phyloP scores from a whole-genome alignment of 2,888 invertebrate genomes.

The Cheilosia vulpina region DNA sequence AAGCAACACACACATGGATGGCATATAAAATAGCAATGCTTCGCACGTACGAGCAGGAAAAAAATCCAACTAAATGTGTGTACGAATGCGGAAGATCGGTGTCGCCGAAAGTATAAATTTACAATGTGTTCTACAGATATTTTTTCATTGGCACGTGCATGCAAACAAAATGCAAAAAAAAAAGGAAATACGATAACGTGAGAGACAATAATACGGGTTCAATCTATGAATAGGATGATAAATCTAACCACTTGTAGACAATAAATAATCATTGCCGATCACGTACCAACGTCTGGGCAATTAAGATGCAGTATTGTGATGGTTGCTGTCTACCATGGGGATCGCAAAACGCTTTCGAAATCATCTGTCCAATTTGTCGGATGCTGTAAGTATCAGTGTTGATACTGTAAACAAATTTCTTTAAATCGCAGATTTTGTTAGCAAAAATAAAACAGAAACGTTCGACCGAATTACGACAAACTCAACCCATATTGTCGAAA shows the following conservation, averaged over 20 bases:
- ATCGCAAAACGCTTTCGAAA: no score
- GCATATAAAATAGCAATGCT: conserved; percentile 51
- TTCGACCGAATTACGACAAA: no score
- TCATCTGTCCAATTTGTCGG: no score
- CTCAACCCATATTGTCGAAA: no score
- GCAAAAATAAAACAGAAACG: no score
- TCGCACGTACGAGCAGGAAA: conserved; percentile 48
- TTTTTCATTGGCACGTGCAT: conserved; percentile 65
- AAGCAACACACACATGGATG: conserved; percentile 4
- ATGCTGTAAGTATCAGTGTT: no score
- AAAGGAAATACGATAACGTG: background rate
- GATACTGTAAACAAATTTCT: no score
- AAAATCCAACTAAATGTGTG: conserved; percentile 22
- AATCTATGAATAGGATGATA: conserved; percentile 1
- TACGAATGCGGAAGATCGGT: conserved; percentile 67
- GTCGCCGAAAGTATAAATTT: conserved; percentile 46
- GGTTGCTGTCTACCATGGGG: background rate
- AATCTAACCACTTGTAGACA: background rate
- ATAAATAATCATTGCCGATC: background rate
- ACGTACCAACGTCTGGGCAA: background rate
- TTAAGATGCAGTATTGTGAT: background rate
- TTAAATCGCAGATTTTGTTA: no score
- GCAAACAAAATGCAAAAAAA: conserved; percentile 5
- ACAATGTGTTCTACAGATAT: conserved; percentile 35
- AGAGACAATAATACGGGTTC: background rate